Percentiles rank a stretch among this genome's conserved stretches.
Conservation (phyloP, 1,140 invertebrate genomes). For the Trialeurodes vaporariorum region DNA sequence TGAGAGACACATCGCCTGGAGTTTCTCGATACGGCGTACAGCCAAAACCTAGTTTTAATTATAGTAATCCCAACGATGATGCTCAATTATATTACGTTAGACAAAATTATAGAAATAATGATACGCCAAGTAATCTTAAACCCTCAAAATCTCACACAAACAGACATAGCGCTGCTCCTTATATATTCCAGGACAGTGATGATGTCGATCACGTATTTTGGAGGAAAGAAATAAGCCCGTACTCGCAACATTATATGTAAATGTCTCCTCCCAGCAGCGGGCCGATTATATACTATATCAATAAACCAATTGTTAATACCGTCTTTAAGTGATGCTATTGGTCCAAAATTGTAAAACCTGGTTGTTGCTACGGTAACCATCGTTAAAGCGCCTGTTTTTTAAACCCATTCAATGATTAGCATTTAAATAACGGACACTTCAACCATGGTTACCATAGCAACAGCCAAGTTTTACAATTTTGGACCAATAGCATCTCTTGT, state of each 20-base stretch:
- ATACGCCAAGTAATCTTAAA: neutral
- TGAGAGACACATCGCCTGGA: neutral
- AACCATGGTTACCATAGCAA: no score
- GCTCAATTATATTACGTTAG: neutral
- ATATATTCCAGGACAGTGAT: neutral
- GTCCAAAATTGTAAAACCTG: no score
- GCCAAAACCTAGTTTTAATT: neutral
- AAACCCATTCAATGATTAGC: no score
- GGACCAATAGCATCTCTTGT: no score
- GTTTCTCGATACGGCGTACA: neutral
- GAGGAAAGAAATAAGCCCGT: neutral
- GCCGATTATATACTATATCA: no score
- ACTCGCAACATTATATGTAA: neutral
- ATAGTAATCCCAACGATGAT: neutral
- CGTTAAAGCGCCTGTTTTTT: no score
- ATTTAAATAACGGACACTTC: no score
- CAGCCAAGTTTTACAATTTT: no score
- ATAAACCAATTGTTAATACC: no score
- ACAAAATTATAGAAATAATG: neutral
- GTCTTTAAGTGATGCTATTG: no score
- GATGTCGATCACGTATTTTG: neutral
- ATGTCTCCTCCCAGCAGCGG: no score
- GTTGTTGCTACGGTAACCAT: no score
- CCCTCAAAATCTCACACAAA: neutral
- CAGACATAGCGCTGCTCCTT: neutral